These are phyloP conservation scores for Drosophila atripex DNA, from an alignment of 2,888 invertebrate genomes.

Conservation along the genomic window DNA sequence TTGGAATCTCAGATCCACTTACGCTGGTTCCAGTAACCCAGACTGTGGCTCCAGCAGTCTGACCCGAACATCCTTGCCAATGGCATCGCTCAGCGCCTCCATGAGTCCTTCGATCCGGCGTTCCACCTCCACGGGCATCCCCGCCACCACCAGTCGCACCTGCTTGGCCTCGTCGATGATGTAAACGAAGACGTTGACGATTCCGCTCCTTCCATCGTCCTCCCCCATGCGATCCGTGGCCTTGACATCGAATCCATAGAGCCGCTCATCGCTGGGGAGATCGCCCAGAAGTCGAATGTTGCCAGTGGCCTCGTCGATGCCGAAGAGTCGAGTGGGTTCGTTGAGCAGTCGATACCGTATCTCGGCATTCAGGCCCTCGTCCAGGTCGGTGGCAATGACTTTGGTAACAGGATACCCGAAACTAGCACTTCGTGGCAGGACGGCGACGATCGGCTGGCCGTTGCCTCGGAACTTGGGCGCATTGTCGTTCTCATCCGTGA, in stretches of 20 bases:
- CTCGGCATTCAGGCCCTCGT: conserved; percentile 90
- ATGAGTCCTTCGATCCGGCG: conserved; percentile 89
- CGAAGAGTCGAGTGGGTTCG: conserved; percentile 90
- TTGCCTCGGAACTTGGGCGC: conserved; percentile 90
- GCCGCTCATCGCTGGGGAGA: conserved; percentile 89
- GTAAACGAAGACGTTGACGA: conserved; percentile 94
- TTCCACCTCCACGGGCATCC: conserved; percentile 91
- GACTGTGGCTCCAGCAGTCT: conserved; percentile 90
- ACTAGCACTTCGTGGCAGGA: conserved; percentile 91
- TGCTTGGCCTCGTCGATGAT: conserved; percentile 92
- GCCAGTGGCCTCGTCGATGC: conserved; percentile 90
- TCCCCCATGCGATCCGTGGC: conserved; percentile 92
- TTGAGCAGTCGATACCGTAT: conserved; percentile 92
- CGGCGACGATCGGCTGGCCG: conserved; percentile 92
- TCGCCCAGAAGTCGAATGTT: conserved; percentile 88
- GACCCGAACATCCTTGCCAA: conserved; percentile 91
- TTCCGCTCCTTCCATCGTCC: conserved; percentile 92
- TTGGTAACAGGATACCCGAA: conserved; percentile 92
- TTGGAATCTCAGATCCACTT: conserved; percentile 51
- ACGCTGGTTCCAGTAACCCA: conserved; percentile 85
- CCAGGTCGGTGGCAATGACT: conserved; percentile 90
- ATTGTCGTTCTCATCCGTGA: conserved; percentile 93
- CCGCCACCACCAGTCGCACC: conserved; percentile 90
- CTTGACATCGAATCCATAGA: conserved; percentile 94
- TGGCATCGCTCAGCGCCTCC: conserved; percentile 88